These are phyloP conservation scores for Australoheros scitulus DNA, from an alignment of 2,113 vertebrate genomes.

Conservation along the genomic window DNA sequence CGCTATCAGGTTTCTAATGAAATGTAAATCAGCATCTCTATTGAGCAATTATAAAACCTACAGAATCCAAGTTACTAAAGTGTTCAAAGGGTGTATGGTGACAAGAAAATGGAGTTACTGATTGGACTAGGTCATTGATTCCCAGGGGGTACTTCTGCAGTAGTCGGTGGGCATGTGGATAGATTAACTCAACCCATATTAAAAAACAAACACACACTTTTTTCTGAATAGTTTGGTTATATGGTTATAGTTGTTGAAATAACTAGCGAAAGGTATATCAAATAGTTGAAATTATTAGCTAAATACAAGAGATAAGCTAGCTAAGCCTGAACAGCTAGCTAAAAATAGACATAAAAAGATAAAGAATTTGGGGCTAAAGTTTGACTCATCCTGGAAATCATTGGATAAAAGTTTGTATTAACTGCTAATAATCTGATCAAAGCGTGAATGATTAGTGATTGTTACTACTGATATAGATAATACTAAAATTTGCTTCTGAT, in stretches of 20 bases:
- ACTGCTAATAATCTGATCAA: too few relatives aligned
- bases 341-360: neutral
- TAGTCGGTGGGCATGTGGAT: too few relatives aligned
- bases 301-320: neutral
- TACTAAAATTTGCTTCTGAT: fast-evolving
- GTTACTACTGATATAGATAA: neutral
- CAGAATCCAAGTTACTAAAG: neutral
- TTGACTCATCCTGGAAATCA: too few relatives aligned
- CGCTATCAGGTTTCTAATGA: neutral
- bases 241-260: too few relatives aligned
- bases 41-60: neutral
- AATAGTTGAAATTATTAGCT: too few relatives aligned
- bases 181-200: neutral
- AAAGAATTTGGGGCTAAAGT: too few relatives aligned
- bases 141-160: neutral
- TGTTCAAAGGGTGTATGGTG: neutral
- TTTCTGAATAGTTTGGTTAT: neutral
- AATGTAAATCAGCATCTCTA: neutral
- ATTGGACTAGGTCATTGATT: neutral
- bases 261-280: too few relatives aligned
- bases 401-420: neutral
- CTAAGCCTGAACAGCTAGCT: neutral
- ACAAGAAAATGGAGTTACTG: too few relatives aligned
- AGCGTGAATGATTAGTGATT: neutral
- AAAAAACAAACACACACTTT: neutral